phyloP scores from a whole-genome alignment of 2,113 vertebrate species.

The Macquaria ambigua region DNA sequence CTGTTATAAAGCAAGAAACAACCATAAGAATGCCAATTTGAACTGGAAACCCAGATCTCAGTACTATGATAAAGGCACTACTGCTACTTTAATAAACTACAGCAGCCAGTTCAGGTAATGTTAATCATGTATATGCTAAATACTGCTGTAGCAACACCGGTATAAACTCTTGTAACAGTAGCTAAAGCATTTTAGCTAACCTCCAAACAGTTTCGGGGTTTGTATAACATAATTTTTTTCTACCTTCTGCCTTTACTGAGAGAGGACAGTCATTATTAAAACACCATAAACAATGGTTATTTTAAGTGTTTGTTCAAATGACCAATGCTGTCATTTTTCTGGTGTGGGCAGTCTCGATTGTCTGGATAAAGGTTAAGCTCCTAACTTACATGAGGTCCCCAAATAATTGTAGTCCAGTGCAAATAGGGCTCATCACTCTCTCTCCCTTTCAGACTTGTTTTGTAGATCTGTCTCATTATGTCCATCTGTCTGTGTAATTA shows the following conservation, averaged over 20 bases:
- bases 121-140: neutral
- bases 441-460: neutral
- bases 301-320: neutral
- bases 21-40: too few relatives aligned
- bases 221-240: neutral
- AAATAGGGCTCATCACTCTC: neutral
- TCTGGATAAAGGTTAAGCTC: constrained; percentile 35
- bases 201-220: neutral
- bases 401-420: neutral
- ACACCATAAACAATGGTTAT: neutral
- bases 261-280: neutral
- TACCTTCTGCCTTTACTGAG: neutral
- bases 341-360: neutral
- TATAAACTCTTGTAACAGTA: neutral
- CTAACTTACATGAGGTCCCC: neutral
- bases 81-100: too few relatives aligned
- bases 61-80: too few relatives aligned
- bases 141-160: neutral
- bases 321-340: constrained; percentile 5
- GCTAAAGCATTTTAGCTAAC: neutral
- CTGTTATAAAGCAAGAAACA: too few relatives aligned
- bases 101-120: too few relatives aligned
- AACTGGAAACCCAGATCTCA: too few relatives aligned
- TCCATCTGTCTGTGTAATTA: constrained; percentile 38
- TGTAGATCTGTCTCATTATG: constrained; percentile 19